These are phyloP conservation scores for Columba guinea DNA, from an alignment of 2,797 vertebrate species.

Conservation along the genomic window DNA sequence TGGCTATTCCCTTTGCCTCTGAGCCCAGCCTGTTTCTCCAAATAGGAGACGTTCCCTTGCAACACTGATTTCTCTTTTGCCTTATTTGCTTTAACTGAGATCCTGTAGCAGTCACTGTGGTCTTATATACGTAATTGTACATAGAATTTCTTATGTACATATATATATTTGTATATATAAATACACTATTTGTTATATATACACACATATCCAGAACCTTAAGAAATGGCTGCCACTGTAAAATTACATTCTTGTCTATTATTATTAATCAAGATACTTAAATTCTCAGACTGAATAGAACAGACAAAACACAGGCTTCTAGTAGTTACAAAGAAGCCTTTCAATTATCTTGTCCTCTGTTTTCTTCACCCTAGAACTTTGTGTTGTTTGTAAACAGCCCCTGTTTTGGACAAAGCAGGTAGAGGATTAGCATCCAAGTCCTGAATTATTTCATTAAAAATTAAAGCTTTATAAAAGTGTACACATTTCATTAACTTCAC, in stretches of 20 bases:
- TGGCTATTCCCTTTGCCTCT: not conserved
- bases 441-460: constrained; percentile 78
- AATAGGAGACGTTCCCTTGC: not conserved
- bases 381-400: constrained; percentile 45
- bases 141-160: not conserved
- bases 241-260: not conserved
- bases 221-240: not conserved
- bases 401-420: not conserved
- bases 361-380: not conserved
- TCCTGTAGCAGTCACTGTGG: not conserved
- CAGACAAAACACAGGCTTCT: not conserved
- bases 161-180: not conserved
- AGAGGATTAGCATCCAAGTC: constrained; percentile 21
- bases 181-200: not conserved
- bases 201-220: not conserved
- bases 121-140: not conserved
- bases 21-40: not conserved
- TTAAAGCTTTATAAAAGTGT: constrained; percentile 78
- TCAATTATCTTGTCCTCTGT: not conserved
- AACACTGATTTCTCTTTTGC: not conserved
- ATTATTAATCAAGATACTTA: not conserved
- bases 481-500: constrained; percentile 79
- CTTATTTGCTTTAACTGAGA: not conserved
- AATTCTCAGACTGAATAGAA: not conserved
- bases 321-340: not conserved